phyloP scores from a whole-genome alignment of 2,888 invertebrate species.

The Magallana nippona region DNA sequence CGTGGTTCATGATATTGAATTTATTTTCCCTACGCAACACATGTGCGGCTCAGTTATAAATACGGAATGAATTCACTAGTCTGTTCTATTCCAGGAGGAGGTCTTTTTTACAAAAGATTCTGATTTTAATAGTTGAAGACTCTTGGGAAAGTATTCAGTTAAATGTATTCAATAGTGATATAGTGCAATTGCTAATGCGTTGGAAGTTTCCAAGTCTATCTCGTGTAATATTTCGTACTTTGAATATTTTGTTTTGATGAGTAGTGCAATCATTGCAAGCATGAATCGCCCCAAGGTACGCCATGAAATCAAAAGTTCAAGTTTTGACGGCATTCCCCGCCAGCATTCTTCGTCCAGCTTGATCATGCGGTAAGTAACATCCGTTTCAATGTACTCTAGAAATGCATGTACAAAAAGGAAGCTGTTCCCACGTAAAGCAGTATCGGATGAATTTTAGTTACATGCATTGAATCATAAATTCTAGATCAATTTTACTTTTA shows the following conservation, averaged over 20 bases:
- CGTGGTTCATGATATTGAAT: conserved; percentile 27
- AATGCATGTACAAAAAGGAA: too few species aligned
- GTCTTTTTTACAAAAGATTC: background rate
- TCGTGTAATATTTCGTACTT: too few species aligned
- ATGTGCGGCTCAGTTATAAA: conserved; percentile 30
- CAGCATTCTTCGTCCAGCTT: conserved; percentile 15
- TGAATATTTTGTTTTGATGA: background rate
- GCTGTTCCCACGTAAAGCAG: too few species aligned
- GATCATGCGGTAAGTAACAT: background rate
- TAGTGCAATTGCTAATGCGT: too few species aligned
- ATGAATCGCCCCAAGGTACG: conserved; percentile 25
- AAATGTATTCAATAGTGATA: background rate
- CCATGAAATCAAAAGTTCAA: conserved; percentile 17
- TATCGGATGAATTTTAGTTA: too few species aligned
- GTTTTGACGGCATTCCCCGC: conserved; percentile 22
- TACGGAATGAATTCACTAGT: conserved; percentile 7
- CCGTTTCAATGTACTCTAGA: background rate
- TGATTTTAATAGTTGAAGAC: background rate
- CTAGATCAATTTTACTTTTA: too few species aligned
- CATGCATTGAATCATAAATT: too few species aligned
- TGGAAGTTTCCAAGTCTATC: too few species aligned
- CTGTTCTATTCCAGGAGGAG: background rate
- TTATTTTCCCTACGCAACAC: conserved; percentile 21
- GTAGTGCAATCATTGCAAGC: background rate
- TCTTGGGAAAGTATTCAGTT: background rate